phyloP scores from a whole-genome alignment of 2,797 vertebrate genomes.

The Atherinosoma microstoma region DNA sequence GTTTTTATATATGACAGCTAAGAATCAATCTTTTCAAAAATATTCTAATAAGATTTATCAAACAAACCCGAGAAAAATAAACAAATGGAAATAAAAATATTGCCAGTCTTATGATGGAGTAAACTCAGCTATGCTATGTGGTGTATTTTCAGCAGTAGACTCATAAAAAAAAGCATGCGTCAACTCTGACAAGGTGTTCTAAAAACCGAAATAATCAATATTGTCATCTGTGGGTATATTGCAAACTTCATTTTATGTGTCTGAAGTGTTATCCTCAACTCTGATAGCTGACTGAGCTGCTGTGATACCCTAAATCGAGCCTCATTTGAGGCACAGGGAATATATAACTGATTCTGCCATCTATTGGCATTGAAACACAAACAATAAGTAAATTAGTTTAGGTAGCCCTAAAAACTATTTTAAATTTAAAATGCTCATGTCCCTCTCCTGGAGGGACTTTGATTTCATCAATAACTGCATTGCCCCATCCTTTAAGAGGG shows the following conservation, averaged over 20 bases:
- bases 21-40: too few relatives aligned
- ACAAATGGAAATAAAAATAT: too few relatives aligned
- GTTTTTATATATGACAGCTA: too few relatives aligned
- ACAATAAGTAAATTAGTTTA: conserved; percentile 17
- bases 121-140: conserved; percentile 19
- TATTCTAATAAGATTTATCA: too few relatives aligned
- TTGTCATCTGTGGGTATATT: conserved; percentile 43
- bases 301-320: conserved; percentile 30
- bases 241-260: conserved; percentile 37
- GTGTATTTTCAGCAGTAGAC: conserved; percentile 34
- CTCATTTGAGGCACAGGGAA: conserved; percentile 26
- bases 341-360: conserved; percentile 47
- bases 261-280: conserved; percentile 35
- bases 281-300: conserved; percentile 35
- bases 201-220: conserved; percentile 64
- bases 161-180: conserved; percentile 41
- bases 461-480: conserved; percentile 4
- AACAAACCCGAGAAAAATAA: too few relatives aligned
- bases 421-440: background rate
- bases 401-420: background rate
- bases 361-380: conserved; percentile 21
- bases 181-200: conserved; percentile 45
- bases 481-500: conserved; percentile 12
- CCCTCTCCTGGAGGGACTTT: background rate
- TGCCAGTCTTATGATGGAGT: background rate